A percentile compares a stretch with the other conserved stretches of the same genome.
These are phyloP conservation scores for Piezodorus guildinii DNA, from an alignment of 1,140 invertebrate genomes.

Conservation along the genomic window DNA sequence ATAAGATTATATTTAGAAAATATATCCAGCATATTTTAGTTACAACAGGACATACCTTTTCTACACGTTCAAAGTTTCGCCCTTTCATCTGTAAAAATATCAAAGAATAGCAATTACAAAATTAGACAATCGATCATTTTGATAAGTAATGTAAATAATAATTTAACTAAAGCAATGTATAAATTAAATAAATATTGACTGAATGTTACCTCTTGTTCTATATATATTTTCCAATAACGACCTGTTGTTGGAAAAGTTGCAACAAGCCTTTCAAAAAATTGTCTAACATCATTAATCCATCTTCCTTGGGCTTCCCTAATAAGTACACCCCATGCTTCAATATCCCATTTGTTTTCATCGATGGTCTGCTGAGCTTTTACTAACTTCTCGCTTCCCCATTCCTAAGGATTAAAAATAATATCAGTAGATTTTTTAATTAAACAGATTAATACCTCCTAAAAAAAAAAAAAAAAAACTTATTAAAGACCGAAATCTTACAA, in stretches of 20 bases:
- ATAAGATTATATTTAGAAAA: slow-evolving; percentile 25
- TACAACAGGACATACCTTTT: slow-evolving; percentile 70
- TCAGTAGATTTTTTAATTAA: neutral
- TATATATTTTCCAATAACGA: slow-evolving; percentile 98
- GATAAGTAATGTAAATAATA: neutral
- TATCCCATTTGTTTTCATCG: slow-evolving; percentile 77
- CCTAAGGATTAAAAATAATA: slow-evolving; percentile 38
- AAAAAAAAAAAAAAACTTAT: neutral
- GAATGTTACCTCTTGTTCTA: slow-evolving; percentile 85
- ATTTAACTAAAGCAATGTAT: neutral
- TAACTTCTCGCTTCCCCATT: slow-evolving; percentile 76
- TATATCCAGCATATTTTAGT: slow-evolving; percentile 23
- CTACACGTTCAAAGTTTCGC: slow-evolving; percentile 91
- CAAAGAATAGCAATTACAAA: no score
- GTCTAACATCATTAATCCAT: slow-evolving; percentile 79
- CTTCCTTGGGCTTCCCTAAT: slow-evolving; percentile 84
- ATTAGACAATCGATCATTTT: neutral
- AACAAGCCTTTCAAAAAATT: slow-evolving; percentile 88
- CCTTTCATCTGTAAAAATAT: slow-evolving; percentile 72
- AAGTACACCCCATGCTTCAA: slow-evolving; percentile 93
- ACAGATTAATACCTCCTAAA: neutral
- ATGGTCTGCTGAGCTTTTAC: slow-evolving; percentile 66
- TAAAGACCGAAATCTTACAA: neutral
- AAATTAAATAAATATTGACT: neutral
- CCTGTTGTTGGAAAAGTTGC: slow-evolving; percentile 89